These are phyloP conservation scores for Osmoderma eremita DNA, from an alignment of 2,888 invertebrate species.

Conservation along the genomic window DNA sequence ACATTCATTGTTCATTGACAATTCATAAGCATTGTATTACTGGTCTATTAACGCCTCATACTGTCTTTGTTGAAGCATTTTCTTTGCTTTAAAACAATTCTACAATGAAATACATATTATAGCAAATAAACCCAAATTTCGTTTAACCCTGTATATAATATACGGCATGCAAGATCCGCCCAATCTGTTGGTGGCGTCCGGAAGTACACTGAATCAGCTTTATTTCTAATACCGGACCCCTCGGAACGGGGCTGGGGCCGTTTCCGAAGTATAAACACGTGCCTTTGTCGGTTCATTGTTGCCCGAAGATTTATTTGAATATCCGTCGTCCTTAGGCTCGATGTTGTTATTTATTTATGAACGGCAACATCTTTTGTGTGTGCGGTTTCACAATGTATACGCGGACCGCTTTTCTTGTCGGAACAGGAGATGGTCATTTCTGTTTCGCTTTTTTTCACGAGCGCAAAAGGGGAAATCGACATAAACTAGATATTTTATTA, in stretches of 20 bases:
- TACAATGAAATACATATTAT: too few relatives aligned
- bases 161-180: background rate
- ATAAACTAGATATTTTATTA: slow-evolving; percentile 23
- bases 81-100: too few relatives aligned
- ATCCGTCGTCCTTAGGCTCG: slow-evolving; percentile 19
- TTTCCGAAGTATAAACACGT: slow-evolving; percentile 41
- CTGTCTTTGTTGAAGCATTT: too few relatives aligned
- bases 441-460: slow-evolving; percentile 11
- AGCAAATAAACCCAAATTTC: too few relatives aligned
- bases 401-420: slow-evolving; percentile 3
- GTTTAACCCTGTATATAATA: background rate
- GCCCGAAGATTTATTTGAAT: slow-evolving; percentile 39
- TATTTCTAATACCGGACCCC: slow-evolving; percentile 39
- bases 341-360: slow-evolving; percentile 32
- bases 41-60: too few relatives aligned
- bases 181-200: slow-evolving; percentile 6
- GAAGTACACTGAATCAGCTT: slow-evolving; percentile 31
- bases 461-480: background rate
- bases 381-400: background rate
- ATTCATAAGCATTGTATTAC: too few relatives aligned
- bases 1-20: too few relatives aligned
- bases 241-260: background rate
- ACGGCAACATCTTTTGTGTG: slow-evolving; percentile 25
- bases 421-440: slow-evolving; percentile 33
- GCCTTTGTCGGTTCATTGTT: slow-evolving; percentile 31